Conservation (phyloP, 2,113 vertebrate species). For the Pachycephala philippinensis region DNA sequence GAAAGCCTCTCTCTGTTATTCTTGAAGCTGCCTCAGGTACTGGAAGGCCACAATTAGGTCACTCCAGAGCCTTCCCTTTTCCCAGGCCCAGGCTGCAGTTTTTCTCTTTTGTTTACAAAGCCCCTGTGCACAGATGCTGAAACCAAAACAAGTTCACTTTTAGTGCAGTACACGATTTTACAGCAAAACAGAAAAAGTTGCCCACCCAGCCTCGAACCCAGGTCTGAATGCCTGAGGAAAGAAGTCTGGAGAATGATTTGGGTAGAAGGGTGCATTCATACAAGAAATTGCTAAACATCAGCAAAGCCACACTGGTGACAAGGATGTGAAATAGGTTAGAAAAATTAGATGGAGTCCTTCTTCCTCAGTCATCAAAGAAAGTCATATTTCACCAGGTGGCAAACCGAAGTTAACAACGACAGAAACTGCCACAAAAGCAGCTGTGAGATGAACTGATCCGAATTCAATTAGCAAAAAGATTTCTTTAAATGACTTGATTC, state of each 20-base stretch:
- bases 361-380: not conserved
- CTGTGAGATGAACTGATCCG: not conserved
- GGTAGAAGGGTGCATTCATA: conserved; percentile 2
- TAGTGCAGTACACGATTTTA: not conserved
- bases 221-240: not conserved
- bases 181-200: not conserved
- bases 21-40: not conserved
- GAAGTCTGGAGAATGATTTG: not conserved
- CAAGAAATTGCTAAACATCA: not conserved
- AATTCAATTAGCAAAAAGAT: not conserved
- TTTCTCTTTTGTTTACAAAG: not conserved
- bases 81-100: not conserved
- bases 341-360: not conserved
- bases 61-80: not conserved
- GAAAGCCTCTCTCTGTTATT: not conserved
- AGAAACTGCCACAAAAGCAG: not conserved
- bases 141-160: not conserved
- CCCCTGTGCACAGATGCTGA: not conserved
- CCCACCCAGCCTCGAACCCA: not conserved
- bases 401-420: not conserved
- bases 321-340: not conserved
- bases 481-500: not conserved
- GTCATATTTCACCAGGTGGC: not conserved
- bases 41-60: not conserved
- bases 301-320: not conserved